Conservation (phyloP, 1,140 invertebrate genomes). For the Centruroides vittatus region DNA sequence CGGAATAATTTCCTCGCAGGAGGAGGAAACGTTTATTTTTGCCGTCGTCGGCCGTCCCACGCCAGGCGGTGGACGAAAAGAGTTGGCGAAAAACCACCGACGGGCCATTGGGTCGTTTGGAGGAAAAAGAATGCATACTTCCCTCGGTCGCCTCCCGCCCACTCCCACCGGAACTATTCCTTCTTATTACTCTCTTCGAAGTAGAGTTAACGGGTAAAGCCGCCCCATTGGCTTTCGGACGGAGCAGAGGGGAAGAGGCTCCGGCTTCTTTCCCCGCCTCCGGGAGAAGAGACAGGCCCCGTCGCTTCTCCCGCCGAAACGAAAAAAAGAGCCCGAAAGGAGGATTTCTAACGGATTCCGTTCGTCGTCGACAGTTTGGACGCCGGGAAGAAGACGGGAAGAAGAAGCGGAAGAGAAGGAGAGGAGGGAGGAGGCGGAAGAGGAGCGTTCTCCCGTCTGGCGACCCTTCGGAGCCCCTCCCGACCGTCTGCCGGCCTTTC, state of each 20-base stretch:
- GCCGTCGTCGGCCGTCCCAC: too few species aligned
- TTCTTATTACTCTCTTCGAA: not conserved
- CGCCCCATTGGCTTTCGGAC: not conserved
- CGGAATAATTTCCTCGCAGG: too few species aligned
- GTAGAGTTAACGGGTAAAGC: slow-evolving; percentile 1
- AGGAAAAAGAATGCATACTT: too few species aligned
- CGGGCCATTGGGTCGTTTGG: too few species aligned
- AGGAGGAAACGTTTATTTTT: too few species aligned
- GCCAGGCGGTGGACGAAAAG: too few species aligned
- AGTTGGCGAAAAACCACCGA: too few species aligned
- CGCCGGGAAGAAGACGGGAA: too few species aligned
- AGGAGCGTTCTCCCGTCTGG: slow-evolving; percentile 8
- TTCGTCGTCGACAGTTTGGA: too few species aligned
- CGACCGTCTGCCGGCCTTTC: slow-evolving; percentile 6
- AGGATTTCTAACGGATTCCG: not conserved
- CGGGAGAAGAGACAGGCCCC: not conserved
- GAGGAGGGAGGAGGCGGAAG: not conserved
- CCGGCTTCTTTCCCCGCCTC: not conserved
- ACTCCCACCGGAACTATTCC: too few species aligned
- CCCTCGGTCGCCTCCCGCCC: too few species aligned
- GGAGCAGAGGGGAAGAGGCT: not conserved
- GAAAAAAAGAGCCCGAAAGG: not conserved
- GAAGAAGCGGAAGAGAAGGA: too few species aligned
- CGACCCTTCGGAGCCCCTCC: slow-evolving; percentile 10
- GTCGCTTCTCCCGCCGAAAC: not conserved